Evolutionary conservation across 2,888 invertebrate genomes (phyloP).

Genomic region (Melangyna quadrimaculata): DNA sequence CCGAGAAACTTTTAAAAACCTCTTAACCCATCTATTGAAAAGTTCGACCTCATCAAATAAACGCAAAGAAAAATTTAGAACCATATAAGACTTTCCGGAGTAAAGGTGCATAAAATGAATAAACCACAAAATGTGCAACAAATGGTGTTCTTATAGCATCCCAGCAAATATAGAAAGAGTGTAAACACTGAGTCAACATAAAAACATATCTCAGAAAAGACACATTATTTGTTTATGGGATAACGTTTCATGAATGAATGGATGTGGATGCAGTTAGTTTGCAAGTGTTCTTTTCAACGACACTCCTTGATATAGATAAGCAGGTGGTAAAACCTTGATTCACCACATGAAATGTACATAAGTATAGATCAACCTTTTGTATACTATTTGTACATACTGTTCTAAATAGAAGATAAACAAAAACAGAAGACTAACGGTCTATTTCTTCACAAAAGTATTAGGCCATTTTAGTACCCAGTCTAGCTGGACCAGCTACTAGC

Average conservation of each 20-base stretch:
- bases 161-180: neutral
- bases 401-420: too few relatives aligned
- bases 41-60: constrained; percentile 56
- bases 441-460: too few relatives aligned
- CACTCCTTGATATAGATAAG: neutral
- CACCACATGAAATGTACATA: neutral
- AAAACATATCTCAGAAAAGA: neutral
- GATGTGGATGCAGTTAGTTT: neutral
- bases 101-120: constrained; percentile 15
- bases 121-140: constrained; percentile 34
- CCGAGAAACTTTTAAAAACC: constrained; percentile 40
- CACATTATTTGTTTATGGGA: constrained; percentile 11
- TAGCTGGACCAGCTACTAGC: too few relatives aligned
- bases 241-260: neutral
- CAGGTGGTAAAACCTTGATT: neutral
- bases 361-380: too few relatives aligned
- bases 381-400: too few relatives aligned
- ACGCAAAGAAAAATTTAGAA: constrained; percentile 38
- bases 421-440: too few relatives aligned
- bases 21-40: constrained; percentile 61
- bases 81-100: neutral
- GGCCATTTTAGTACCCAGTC: too few relatives aligned
- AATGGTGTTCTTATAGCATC: constrained; percentile 18
- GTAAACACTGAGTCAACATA: constrained; percentile 14
- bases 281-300: neutral